Percentiles rank a stretch among this genome's conserved stretches.
These are phyloP conservation scores for Mastomys coucha DNA, from an alignment of 2,113 vertebrate genomes.

Conservation along the genomic window DNA sequence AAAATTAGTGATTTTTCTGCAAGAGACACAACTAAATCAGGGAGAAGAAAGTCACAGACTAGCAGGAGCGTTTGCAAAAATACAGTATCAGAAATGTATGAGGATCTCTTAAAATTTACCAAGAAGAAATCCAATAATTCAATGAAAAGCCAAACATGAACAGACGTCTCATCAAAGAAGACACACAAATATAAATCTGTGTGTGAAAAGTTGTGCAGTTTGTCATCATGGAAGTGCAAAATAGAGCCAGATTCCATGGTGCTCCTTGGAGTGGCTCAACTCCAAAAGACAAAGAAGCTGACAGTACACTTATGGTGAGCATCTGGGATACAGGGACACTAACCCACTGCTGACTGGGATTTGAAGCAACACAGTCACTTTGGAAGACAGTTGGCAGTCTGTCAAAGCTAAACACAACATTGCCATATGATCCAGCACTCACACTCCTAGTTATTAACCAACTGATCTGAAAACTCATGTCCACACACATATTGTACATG, in stretches of 20 bases:
- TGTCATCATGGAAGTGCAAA: background rate
- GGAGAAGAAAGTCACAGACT: background rate
- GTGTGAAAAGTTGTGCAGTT: background rate
- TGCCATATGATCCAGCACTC: background rate
- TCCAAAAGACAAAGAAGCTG: background rate
- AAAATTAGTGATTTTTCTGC: background rate
- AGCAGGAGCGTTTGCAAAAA: background rate
- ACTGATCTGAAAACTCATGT: conserved; percentile 32
- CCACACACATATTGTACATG: background rate
- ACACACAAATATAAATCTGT: background rate
- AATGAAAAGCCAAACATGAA: conserved; percentile 17
- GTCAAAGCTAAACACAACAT: background rate
- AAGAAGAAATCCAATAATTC: background rate
- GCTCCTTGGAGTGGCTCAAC: background rate
- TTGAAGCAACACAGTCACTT: background rate
- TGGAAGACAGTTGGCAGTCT: background rate
- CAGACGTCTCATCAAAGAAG: background rate
- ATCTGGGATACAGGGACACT: background rate
- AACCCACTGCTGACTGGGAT: background rate
- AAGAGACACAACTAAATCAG: background rate
- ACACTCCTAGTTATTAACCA: background rate
- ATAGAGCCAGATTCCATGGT: background rate
- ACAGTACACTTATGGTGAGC: background rate
- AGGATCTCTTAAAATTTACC: conserved; percentile 3
- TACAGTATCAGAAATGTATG: background rate